phyloP scores from a whole-genome alignment of 1,140 invertebrate species.

The Diplogasteroides magnus region DNA sequence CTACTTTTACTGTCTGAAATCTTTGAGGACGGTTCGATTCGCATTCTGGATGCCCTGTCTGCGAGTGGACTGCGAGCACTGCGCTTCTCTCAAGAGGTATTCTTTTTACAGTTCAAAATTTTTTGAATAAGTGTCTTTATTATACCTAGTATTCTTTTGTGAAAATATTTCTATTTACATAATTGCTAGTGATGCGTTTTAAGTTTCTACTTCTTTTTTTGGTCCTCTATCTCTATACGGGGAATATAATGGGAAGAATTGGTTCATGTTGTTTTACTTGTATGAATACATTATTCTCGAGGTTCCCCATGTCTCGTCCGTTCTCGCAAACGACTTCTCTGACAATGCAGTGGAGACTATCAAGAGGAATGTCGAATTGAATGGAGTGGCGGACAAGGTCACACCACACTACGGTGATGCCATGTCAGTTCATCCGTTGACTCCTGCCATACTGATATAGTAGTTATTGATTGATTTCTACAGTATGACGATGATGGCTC shows the following conservation, averaged over 20 bases:
- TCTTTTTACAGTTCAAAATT: not conserved
- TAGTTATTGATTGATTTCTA: constrained; percentile 5
- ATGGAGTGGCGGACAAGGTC: constrained; percentile 72
- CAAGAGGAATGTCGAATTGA: constrained; percentile 72
- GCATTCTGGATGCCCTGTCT: constrained; percentile 83
- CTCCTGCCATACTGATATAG: too few species aligned
- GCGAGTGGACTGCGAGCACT: constrained; percentile 90
- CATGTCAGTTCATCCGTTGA: too few species aligned
- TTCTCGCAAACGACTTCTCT: constrained; percentile 92
- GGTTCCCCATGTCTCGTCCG: constrained; percentile 65
- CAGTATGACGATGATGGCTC: constrained; percentile 74
- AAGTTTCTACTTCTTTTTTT: too few species aligned
- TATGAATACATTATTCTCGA: constrained; percentile 1
- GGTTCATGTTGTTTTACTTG: too few species aligned
- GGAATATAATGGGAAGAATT: too few species aligned
- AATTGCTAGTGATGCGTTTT: too few species aligned
- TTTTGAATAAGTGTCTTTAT: not conserved
- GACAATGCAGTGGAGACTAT: constrained; percentile 78
- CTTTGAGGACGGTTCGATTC: constrained; percentile 31
- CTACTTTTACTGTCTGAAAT: too few species aligned
- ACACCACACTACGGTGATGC: constrained; percentile 73
- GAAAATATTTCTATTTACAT: too few species aligned
- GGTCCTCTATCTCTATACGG: too few species aligned
- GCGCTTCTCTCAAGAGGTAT: constrained; percentile 87
- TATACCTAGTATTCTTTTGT: too few species aligned